Evolutionary conservation across 1,140 invertebrate species (phyloP), one percentile per base, ranked within the genome.

Genomic region (Ridgeia piscesae): DNA sequence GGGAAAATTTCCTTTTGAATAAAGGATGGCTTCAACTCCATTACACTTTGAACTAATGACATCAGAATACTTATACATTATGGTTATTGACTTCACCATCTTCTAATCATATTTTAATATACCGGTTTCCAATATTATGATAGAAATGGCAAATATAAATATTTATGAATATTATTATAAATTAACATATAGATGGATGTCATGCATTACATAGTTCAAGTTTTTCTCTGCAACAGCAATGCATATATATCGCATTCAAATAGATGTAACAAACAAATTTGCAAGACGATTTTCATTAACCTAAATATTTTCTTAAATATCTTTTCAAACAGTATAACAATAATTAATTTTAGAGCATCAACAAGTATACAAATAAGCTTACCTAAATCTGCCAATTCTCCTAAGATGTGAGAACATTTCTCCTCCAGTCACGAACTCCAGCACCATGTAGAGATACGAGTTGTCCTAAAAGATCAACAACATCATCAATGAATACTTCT

Each of bases 321-420:
- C 42, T 42, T 4, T 42, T 42, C 4, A 11, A 11, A 42, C 42
- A 42, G 42, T 11, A 6, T 42, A 4, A 42, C 11, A 42, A 42
- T 6, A 42, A 42, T 11, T 77, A 21, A 31, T 21, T 77, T 31
- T 77, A 31, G 17, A 42, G 42, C 42, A 31, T 77, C 58, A 14
- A 77, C 27, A 77, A 77, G 14, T 21, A 21, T 27, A 77, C 11
- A 14, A 31, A 77, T 21, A 77, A 77, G 17, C 58, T 94, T 94
- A 96, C 96, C 95, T 96, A 94, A 96, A 96, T 93, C 96, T 94
- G 89, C 96, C 96, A 94, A 99, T 98, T 96, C 99, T 99, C 93
- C 99, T 97, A 94, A 99, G 97, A 97, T 99, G 99, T 92, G 98
- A 99, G 96, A 99, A 99, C 99, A 99, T 99, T 96, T 99, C 99